Percentiles rank a stretch among this genome's conserved stretches.
phyloP scores from a whole-genome alignment of 2,888 invertebrate genomes.

The Drosophila quinaria region DNA sequence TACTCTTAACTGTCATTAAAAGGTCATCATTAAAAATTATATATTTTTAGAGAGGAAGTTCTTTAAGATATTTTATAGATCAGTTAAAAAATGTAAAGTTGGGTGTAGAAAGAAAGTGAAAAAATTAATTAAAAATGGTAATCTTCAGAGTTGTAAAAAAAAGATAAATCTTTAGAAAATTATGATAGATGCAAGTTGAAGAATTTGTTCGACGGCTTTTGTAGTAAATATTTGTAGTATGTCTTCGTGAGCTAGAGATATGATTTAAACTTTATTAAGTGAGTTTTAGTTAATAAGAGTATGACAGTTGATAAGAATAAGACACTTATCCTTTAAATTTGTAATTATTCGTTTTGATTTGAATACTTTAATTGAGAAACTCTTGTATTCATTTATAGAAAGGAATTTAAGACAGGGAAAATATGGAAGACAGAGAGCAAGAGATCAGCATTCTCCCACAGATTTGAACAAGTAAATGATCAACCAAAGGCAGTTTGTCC shows the following conservation, averaged over 20 bases:
- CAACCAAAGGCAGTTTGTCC: conserved; percentile 30
- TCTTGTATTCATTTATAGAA: too few relatives aligned
- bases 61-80: not conserved
- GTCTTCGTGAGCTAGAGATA: too few relatives aligned
- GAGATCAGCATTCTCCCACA: not conserved
- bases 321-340: too few relatives aligned
- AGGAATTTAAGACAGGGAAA: not conserved
- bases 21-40: not conserved
- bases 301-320: too few relatives aligned
- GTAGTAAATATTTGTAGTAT: not conserved
- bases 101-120: not conserved
- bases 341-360: too few relatives aligned
- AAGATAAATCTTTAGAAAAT: not conserved
- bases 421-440: not conserved
- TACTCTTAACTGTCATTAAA: conserved; percentile 11
- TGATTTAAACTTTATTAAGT: too few relatives aligned
- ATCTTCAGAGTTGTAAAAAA: not conserved
- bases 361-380: too few relatives aligned
- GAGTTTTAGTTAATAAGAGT: too few relatives aligned
- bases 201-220: not conserved
- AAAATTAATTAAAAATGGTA: not conserved
- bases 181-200: not conserved
- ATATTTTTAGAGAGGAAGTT: not conserved
- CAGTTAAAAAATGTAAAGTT: not conserved
- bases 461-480: conserved; percentile 26